Percentiles rank a stretch among this genome's conserved stretches.
Evolutionary conservation across 2,113 vertebrate species (phyloP).

Genomic region (Rhodinocichla rosea): DNA sequence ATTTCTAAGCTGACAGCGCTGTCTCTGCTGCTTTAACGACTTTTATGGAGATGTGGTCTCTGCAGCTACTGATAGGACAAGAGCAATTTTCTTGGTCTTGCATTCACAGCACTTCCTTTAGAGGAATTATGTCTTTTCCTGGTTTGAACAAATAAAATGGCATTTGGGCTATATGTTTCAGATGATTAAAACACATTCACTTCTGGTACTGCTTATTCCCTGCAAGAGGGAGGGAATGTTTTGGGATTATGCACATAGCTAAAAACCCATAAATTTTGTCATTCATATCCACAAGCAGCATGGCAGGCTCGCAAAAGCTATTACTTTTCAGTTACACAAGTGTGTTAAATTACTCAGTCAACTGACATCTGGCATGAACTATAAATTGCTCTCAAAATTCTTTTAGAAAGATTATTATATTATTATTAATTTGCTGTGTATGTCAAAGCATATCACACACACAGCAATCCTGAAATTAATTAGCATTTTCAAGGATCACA

Average conservation of each 20-base stretch:
- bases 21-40: background rate
- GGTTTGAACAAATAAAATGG: slow-evolving; percentile 40
- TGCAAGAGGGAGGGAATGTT: slow-evolving; percentile 38
- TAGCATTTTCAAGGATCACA: slow-evolving; percentile 42
- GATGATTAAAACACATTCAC: slow-evolving; percentile 48
- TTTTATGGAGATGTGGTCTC: slow-evolving; percentile 6
- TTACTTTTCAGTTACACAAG: slow-evolving; percentile 54
- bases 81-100: slow-evolving; percentile 22
- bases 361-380: slow-evolving; percentile 58
- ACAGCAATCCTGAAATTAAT: slow-evolving; percentile 47
- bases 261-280: slow-evolving; percentile 46
- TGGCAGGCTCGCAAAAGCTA: slow-evolving; percentile 29
- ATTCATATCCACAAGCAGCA: slow-evolving; percentile 50
- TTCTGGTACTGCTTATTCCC: slow-evolving; percentile 33
- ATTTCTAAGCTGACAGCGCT: background rate
- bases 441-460: slow-evolving; percentile 48
- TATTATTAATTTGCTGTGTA: slow-evolving; percentile 61
- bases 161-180: slow-evolving; percentile 35
- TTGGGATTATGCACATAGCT: slow-evolving; percentile 49
- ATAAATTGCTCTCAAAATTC: slow-evolving; percentile 50
- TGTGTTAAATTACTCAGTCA: slow-evolving; percentile 59
- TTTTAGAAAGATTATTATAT: slow-evolving; percentile 56
- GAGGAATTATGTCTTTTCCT: slow-evolving; percentile 30
- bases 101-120: slow-evolving; percentile 14
- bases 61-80: slow-evolving; percentile 37